A percentile compares a stretch with the other conserved stretches of the same genome.
Conservation (phyloP, 1,140 invertebrate species). For the Scaptomyza hsui region DNA sequence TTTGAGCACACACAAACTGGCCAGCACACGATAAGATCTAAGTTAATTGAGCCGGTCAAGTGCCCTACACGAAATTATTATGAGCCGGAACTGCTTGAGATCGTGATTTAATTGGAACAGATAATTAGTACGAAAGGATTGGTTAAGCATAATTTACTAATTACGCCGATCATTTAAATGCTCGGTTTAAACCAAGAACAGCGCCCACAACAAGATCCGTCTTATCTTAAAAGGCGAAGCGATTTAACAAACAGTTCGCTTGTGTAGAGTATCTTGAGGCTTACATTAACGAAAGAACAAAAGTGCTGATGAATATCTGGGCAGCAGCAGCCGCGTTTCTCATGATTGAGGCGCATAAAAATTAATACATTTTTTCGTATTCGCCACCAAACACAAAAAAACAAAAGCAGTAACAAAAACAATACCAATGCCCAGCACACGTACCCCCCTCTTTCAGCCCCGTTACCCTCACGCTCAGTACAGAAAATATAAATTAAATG, state of each 20-base stretch:
- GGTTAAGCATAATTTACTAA: conserved; percentile 53
- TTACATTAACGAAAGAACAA: conserved; percentile 16
- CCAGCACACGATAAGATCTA: conserved; percentile 61
- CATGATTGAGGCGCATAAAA: conserved; percentile 62
- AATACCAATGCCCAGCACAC: conserved; percentile 42
- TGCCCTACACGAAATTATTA: conserved; percentile 52
- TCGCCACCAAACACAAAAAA: conserved; percentile 55
- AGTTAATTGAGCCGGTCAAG: conserved; percentile 73
- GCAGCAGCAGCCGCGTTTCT: conserved; percentile 30
- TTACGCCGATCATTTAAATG: conserved; percentile 47
- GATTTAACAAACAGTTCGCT: conserved; percentile 10
- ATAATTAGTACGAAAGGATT: conserved; percentile 60
- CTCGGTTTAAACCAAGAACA: conserved; percentile 21
- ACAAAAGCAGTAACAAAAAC: conserved; percentile 54
- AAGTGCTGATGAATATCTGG: conserved; percentile 50
- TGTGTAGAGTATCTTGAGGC: conserved; percentile 46
- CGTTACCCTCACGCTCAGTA: conserved; percentile 3
- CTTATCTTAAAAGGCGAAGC: conserved; percentile 1
- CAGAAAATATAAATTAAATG: conserved; percentile 38
- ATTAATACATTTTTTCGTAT: conserved; percentile 76
- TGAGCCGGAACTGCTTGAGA: conserved; percentile 49
- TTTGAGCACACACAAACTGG: conserved; percentile 13
- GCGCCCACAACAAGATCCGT: conserved; percentile 12
- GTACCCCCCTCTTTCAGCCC: neutral
- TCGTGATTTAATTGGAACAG: conserved; percentile 33